Percentiles rank a stretch among this genome's conserved stretches.
These are phyloP conservation scores for Pharmacophagus antenor DNA, from an alignment of 2,888 invertebrate genomes.

Conservation along the genomic window DNA sequence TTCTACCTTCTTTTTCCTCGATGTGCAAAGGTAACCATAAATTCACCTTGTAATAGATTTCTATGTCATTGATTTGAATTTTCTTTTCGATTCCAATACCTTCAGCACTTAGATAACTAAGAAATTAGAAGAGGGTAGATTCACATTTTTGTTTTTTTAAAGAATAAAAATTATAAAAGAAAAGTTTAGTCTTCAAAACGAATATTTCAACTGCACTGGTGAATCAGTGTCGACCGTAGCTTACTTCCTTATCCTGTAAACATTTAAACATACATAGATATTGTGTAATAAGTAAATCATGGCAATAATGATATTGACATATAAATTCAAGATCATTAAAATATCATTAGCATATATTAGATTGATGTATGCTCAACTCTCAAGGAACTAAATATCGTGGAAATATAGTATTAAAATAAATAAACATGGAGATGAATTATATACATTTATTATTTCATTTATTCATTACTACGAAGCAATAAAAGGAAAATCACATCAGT, in stretches of 20 bases:
- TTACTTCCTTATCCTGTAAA: no score
- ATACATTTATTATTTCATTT: no score
- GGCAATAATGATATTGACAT: background rate
- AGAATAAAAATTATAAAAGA: background rate
- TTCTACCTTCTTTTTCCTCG: slow-evolving; percentile 1
- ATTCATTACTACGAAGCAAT: no score
- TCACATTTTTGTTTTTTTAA: no score
- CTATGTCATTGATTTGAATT: background rate
- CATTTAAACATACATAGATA: background rate
- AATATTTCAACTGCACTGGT: background rate
- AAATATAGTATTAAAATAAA: background rate
- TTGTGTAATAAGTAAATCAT: background rate
- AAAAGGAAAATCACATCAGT: no score
- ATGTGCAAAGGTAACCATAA: background rate
- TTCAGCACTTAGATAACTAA: background rate
- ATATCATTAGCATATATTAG: background rate
- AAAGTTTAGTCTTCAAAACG: background rate
- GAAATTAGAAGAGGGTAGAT: no score
- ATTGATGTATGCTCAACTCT: background rate
- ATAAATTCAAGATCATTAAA: background rate
- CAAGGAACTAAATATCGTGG: background rate
- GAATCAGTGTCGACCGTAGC: no score
- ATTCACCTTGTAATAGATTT: slow-evolving; percentile 5
- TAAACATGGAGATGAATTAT: background rate
- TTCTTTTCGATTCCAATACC: background rate